Evolutionary conservation across 2,888 invertebrate species (phyloP).

Genomic region (Adela reaumurella): DNA sequence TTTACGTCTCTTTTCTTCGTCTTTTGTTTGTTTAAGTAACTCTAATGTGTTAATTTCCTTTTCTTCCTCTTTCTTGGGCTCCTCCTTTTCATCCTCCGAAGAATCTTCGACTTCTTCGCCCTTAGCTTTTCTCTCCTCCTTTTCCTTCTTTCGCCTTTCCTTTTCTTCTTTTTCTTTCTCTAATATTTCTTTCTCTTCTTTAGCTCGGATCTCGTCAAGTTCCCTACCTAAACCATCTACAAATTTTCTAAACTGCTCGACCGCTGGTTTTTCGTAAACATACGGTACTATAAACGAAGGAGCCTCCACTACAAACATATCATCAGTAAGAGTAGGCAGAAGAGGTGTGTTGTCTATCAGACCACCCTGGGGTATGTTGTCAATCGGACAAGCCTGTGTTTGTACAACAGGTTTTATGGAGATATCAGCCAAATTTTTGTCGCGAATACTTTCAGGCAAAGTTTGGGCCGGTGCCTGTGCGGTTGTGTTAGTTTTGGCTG

Average conservation of each 20-base stretch:
- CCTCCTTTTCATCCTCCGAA: too few relatives aligned
- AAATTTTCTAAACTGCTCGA: constrained; percentile 74
- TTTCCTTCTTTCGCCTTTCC: constrained; percentile 14
- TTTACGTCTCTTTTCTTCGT: constrained; percentile 17
- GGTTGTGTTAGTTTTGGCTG: constrained; percentile 19
- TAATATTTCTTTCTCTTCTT: constrained; percentile 27
- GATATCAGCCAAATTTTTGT: constrained; percentile 56
- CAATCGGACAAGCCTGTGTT: too few relatives aligned
- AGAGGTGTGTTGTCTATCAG: constrained; percentile 34
- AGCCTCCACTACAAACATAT: constrained; percentile 90
- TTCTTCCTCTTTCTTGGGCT: constrained; percentile 17
- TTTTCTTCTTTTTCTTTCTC: constrained; percentile 17
- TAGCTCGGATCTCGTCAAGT: constrained; percentile 51
- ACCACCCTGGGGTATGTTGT: too few relatives aligned
- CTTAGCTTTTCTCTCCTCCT: constrained; percentile 15
- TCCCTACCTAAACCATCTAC: constrained; percentile 64
- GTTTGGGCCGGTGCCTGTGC: constrained; percentile 22
- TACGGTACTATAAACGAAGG: constrained; percentile 92
- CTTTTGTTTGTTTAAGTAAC: constrained; percentile 13
- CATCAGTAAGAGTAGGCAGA: constrained; percentile 81
- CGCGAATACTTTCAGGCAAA: constrained; percentile 44
- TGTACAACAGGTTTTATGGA: constrained; percentile 28
- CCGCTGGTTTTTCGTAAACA: constrained; percentile 86
- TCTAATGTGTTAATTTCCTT: constrained; percentile 16
- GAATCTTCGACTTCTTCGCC: constrained; percentile 40